These are phyloP conservation scores for Gephyroberyx darwinii DNA, from an alignment of 2,797 vertebrate species.

Conservation along the genomic window DNA sequence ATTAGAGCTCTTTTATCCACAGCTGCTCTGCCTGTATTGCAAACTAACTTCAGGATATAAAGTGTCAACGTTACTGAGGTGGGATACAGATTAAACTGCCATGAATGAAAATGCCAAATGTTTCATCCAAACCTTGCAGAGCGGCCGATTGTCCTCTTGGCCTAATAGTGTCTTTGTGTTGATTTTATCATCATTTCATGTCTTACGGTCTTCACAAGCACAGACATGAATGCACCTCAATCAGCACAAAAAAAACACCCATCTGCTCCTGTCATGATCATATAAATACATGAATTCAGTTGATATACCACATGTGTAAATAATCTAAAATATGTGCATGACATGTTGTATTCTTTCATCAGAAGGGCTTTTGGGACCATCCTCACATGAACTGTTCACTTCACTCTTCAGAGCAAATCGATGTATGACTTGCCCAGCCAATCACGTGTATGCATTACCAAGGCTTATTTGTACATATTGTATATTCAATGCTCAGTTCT, in stretches of 20 bases:
- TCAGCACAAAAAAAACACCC: slow-evolving; percentile 21
- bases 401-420: slow-evolving; percentile 47
- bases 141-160: background rate
- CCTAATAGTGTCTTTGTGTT: background rate
- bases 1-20: slow-evolving; percentile 3
- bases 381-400: slow-evolving; percentile 52
- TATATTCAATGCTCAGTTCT: slow-evolving; percentile 65
- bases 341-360: slow-evolving; percentile 66
- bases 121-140: slow-evolving; percentile 24
- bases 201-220: slow-evolving; percentile 16
- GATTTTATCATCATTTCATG: slow-evolving; percentile 3
- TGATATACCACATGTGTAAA: slow-evolving; percentile 63
- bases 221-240: slow-evolving; percentile 27
- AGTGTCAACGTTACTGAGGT: too few species aligned
- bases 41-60: slow-evolving; percentile 20
- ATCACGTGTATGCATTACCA: slow-evolving; percentile 58
- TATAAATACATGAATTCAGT: slow-evolving; percentile 30
- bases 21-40: background rate
- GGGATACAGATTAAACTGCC: background rate
- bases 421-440: slow-evolving; percentile 48
- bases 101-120: slow-evolving; percentile 29
- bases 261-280: slow-evolving; percentile 17
- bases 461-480: slow-evolving; percentile 73
- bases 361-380: slow-evolving; percentile 72
- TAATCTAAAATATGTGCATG: slow-evolving; percentile 69